Base-by-base conservation (phyloP, 92 coral and sea anemone species). In the Anthopleura xanthogrammica region DNA sequence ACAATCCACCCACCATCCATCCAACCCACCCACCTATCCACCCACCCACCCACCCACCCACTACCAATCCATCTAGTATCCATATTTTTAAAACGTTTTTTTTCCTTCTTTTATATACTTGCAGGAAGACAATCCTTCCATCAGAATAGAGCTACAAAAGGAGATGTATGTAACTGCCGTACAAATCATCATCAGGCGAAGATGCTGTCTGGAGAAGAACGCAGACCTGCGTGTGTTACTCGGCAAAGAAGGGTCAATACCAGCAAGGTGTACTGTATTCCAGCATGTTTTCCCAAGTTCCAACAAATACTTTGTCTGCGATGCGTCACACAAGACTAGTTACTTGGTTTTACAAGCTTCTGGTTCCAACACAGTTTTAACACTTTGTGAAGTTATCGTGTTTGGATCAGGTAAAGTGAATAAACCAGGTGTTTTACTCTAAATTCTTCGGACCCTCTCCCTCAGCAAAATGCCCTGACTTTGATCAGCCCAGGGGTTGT, bases 301-400 rank as follows among this genome's bases (percentile, higher is more conserved):
- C 52, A 50, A 43, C 16, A 78, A 79, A 41, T 65, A 89, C 16
- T 68, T 91, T 43, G 56, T 91, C 39, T 91, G 95, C 54, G 87
- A 91, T 16, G 90, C 90, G 22, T 80, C 85, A 11, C 75, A 62
- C n/a, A 65, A 41, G 83, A 88, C 90, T 5, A 65, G 77, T 40
- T 64, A 80, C 52, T 54, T 91, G 52, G 83, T 92, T 22, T 78
- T 91, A 76, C 57, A 75, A 16, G 73, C 76, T 24, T 78, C 41
- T 52, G 85, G 72, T 20, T 68, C 72, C 16, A 50, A 81, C 19
- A 66, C 22, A 20, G 76, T 50, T 11, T 70, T 91, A 0, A 78
- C 79, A 1, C 83, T 91, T 9, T 91, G 95, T 43, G 95, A 91
- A 65, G 95, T 91, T 62, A 41, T 83, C 72, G 80, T 91, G 40